Base-by-base conservation (phyloP, 2,888 invertebrate species). In the Blastobasis adustella region DNA sequence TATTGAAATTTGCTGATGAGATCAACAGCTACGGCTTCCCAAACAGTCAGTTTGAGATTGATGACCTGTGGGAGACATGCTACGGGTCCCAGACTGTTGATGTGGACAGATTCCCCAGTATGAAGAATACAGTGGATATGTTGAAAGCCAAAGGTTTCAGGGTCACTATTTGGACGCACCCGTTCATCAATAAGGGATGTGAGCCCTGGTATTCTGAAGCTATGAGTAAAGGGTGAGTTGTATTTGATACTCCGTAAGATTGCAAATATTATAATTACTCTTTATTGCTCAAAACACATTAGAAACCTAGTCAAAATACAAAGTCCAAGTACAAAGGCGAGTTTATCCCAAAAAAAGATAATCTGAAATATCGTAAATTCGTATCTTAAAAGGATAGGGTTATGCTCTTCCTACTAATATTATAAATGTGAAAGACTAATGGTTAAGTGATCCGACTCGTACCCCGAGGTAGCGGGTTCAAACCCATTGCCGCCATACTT, bases 61-160 rank as follows among this genome's bases (percentile, higher is more conserved):
- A 93, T 63, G 93, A 93, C 61, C 77, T 89, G 0, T 93, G 92
- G 91, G 92, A 93, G 69, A 73, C 79, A 0, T 90, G 91, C 58
- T 92, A 93, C 58, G 93, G 93, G 0, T 90, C 92, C 5, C 85
- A 90, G 46, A 82, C 76, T 1, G 75, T 93, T 9, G 81, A 84
- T 44, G 61, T 62, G 1, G 65, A 58, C 0, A 90, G 89, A 69
- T 93, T 93, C 58, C 90, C 90, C 0, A 77, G 91, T 63, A 85
- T 92, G 65, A 84, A 76, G 59, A 69, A 71, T 8, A 86, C 92
- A 23, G 81, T 90, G 1, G 67, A 71, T 7, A 58, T 67, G 39
- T 56, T 89, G 52, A 84, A 81, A 51, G 58, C 57, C 5, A 79
- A 82, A 58, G 91, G 90, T 0, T 91, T 90, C 61, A 76, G 91